Base-by-base conservation (phyloP, 2,797 vertebrate species). In the Lycodopsis pacificus region DNA sequence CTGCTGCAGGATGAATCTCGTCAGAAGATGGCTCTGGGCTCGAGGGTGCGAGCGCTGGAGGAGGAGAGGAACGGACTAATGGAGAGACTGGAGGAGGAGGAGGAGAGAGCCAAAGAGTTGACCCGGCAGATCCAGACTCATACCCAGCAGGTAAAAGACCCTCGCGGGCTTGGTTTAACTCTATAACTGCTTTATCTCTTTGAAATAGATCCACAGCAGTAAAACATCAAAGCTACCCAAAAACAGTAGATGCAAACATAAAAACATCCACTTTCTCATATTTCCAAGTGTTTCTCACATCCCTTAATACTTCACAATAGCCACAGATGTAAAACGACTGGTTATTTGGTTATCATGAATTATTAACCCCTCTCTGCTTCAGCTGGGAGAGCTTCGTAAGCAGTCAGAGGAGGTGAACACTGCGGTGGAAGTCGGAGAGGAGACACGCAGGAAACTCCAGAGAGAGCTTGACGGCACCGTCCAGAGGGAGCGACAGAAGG, bases 21-120 rank as follows among this genome's bases (percentile, higher is more conserved):
- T 42, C 96, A 96, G 40, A 98, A 98, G 85, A 89, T 98, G 91
- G 92, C 95, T 38, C 73, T 97, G 70, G 94, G 95, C 78, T 95
- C 96, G 1, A 94, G 96, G 38, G 95, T 95, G 2, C 95, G 96
- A 59, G 91, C 92, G 15, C 88, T 98, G 86, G 97, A 98, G 92
- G 96, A 97, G 0, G 97, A 98, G 80, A 96, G 92, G 58, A 92
- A 92, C 0, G 95, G 94, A 22, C 85, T 97, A 67, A 94, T 95
- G 86, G 97, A 98, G 74, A 95, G 96, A 86, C 89, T 97, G 13
- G 97, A 98, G 30, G 97, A 98, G 80, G 97, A 98, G 65, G 96
- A 96, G 2, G 93, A 96, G 3, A 93, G 90, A 76, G 93, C 91
- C 86, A 96, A 94, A 88, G 97, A 97, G 44, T 79, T 95, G 1